Evolutionary conservation across 2,888 invertebrate species (phyloP), one percentile per base, ranked within the genome.

Genomic region (Synanthedon tipuliformis): DNA sequence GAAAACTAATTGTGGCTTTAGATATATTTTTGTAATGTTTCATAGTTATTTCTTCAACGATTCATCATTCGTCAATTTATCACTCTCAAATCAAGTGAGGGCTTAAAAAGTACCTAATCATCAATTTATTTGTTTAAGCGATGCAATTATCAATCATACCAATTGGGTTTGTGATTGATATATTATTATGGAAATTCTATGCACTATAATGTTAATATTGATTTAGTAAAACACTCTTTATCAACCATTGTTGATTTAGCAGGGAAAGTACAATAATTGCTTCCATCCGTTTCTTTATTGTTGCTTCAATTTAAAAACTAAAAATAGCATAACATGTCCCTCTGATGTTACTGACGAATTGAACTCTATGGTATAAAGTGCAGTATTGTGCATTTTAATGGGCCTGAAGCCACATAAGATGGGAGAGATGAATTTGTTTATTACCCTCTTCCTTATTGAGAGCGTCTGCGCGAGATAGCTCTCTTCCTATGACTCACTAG

Each of bases 381-480:
- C 84, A 86, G 81, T 79, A 85, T 86, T 86, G 85, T 86, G 84
- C 85, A 80, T 81, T 84, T 83, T 83, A 86, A 85, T 82, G 75
- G 75, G 66, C 78, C 68, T 70, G 75, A 76, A 81, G 83, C 81
- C 77, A 77, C 83, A 79, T 81, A 83, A 85, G 86, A 84, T 79
- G 81, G 74, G 75, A 81, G 85, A 85, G 85, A 84, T 85, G 87
- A 85, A 84, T 86, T 86, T 83, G 84, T 86, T 87, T 86, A 87
- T 87, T 87, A 78, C 83, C 80, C 81, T 80, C 86, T 86, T 87
- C 87, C 87, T 87, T 84, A 87, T 87, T 86, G 87, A 85, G 84
- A 84, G 71, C 83, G 86, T 85, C 85, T 85, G 86, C 65, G 72
- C 75, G 69, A 81, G 85, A 86, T 86, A 81, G 82, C 81, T 83